These are phyloP conservation scores for Scolopax rusticola DNA, from an alignment of 2,797 vertebrate genomes.

Conservation along the genomic window DNA sequence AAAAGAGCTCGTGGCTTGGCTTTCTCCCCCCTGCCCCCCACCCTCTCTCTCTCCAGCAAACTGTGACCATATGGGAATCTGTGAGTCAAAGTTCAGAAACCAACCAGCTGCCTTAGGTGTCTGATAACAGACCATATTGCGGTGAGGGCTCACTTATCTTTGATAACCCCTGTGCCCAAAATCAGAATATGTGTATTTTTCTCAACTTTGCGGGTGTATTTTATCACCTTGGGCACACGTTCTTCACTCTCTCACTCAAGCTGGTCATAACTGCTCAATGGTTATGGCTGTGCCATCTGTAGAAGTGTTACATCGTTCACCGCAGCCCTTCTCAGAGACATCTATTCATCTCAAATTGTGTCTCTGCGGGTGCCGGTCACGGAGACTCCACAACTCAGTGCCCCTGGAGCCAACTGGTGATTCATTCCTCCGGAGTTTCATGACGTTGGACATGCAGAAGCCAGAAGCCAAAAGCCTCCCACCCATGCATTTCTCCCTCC, in stretches of 20 bases:
- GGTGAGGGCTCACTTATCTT: constrained; percentile 47
- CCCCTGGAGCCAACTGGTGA: background rate
- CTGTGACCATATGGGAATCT: constrained; percentile 70
- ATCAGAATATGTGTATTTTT: constrained; percentile 52
- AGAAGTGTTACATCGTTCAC: background rate
- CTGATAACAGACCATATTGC: constrained; percentile 71
- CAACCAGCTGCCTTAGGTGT: constrained; percentile 75
- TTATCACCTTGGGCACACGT: constrained; percentile 44
- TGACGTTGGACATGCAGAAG: background rate
- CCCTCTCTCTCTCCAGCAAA: constrained; percentile 39
- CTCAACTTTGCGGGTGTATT: constrained; percentile 45
- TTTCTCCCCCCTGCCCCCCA: background rate
- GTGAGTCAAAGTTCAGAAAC: constrained; percentile 70
- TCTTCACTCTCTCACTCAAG: constrained; percentile 46
- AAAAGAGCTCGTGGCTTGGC: constrained; percentile 24
- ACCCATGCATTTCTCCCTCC: fast-evolving
- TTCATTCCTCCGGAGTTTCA: constrained; percentile 38
- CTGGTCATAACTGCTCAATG: constrained; percentile 45
- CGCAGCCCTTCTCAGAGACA: background rate
- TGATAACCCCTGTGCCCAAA: constrained; percentile 63
- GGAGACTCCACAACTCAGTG: constrained; percentile 35
- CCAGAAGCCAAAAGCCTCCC: background rate
- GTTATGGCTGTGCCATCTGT: constrained; percentile 53
- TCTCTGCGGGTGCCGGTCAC: background rate
- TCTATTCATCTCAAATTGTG: constrained; percentile 5